Conservation (phyloP, 2,888 invertebrate genomes). For the Pollenia griseotomentosa region DNA sequence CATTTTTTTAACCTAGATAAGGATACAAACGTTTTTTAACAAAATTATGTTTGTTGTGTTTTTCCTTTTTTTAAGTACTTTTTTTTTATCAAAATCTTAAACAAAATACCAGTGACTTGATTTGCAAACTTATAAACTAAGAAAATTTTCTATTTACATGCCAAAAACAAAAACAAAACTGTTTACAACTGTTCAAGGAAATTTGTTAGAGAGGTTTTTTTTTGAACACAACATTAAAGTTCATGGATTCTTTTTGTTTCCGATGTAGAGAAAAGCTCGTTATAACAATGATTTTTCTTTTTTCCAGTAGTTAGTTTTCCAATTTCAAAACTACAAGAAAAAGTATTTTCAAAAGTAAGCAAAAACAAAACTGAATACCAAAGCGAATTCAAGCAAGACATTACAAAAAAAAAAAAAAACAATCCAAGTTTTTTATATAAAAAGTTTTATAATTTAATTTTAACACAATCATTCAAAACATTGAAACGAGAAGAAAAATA, state of each 20-base stretch:
- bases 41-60: no score
- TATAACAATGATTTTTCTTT: slow-evolving; percentile 5
- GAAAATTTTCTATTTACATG: neutral
- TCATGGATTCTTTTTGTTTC: slow-evolving; percentile 7
- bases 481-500: neutral
- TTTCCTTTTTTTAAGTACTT: no score
- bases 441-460: slow-evolving; percentile 32
- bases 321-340: no score
- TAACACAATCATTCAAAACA: neutral
- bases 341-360: neutral
- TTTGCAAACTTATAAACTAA: no score
- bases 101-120: no score
- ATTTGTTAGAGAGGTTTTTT: neutral
- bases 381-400: neutral
- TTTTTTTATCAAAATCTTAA: no score
- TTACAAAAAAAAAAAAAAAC: neutral
- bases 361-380: slow-evolving; percentile 1
- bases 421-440: neutral
- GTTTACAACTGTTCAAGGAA: neutral
- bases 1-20: no score
- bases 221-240: neutral
- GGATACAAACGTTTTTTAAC: no score
- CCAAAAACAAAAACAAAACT: neutral
- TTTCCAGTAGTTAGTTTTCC: neutral
- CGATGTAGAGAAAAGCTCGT: slow-evolving; percentile 1